Evolutionary conservation across 2,797 vertebrate genomes (phyloP).

Genomic region (Myotis pilosus): DNA sequence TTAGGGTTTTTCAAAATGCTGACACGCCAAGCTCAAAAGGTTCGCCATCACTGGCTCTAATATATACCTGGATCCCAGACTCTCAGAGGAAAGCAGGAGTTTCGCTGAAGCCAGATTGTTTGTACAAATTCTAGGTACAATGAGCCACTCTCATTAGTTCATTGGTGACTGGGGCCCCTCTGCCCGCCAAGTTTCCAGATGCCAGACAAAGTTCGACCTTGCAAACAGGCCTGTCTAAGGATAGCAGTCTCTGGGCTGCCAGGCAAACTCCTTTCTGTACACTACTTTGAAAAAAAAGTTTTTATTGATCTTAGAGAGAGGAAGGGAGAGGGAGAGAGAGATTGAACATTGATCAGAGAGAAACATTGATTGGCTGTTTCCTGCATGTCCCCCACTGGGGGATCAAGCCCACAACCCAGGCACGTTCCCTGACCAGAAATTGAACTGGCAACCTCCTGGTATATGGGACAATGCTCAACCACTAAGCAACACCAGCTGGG

Average conservation of each 20-base stretch:
- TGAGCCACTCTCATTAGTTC: neutral
- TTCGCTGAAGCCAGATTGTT: neutral
- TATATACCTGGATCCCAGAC: neutral
- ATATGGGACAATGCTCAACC: too few relatives aligned
- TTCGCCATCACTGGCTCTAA: too few relatives aligned
- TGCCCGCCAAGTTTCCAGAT: neutral
- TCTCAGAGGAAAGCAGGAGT: neutral
- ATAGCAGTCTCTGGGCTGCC: neutral
- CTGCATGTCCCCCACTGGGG: too few relatives aligned
- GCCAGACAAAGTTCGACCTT: neutral
- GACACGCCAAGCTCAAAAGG: too few relatives aligned
- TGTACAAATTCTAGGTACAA: neutral
- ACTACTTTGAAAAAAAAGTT: neutral
- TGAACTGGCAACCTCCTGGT: too few relatives aligned
- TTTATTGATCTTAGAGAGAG: neutral
- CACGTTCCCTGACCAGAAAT: too few relatives aligned
- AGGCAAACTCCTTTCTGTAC: neutral
- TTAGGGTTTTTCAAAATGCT: too few relatives aligned
- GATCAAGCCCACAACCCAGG: too few relatives aligned
- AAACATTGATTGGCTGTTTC: too few relatives aligned
- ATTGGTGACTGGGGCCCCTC: neutral
- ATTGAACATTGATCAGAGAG: too few relatives aligned
- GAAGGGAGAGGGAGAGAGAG: neutral
- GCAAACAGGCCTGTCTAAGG: neutral
- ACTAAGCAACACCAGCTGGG: too few relatives aligned